Evolutionary conservation across 2,888 invertebrate species (phyloP), one percentile per base, ranked within the genome.

Genomic region (Drosophila borealis): DNA sequence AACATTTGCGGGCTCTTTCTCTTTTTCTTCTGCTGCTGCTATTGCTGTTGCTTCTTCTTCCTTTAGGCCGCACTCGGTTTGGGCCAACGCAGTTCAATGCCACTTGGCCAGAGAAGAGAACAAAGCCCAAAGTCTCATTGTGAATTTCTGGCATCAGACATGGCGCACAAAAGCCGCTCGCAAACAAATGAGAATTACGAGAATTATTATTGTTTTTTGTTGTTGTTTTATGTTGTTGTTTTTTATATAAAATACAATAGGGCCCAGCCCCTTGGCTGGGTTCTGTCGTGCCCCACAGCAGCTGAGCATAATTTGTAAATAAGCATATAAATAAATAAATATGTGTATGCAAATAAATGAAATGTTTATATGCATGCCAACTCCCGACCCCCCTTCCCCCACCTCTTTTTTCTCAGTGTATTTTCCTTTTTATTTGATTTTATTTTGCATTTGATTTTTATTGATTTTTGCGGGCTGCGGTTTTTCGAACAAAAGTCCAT

Each of bases 401-500:
- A 21, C 21, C 21, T 4, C 21, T 37, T 51, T 51, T 53, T 29
- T 17, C 53, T 41, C 45, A 45, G 55, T 45, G 55, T 37, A 36
- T 45, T 19, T 17, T 49, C 13, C 37, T 57, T 54, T 56, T 37
- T 39, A 55, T 64, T 63, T 57, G 54, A 61, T 65, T 53, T 59
- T 63, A 70, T 78, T 70, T 74, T 34, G 25, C 33, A 60, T 33
- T 56, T 70, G 63, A 57, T 70, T 59, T 62, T 44, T 48, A 39
- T 64, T 61, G 49, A 61, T 61, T 56, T 56, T 44, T 55, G 51
- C 45, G 65, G 29, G 61, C 50, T 63, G 72, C 59, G 67, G 62
- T 57, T 80, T 71, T 81, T 83, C 74, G 64, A 82, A 86, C 86
- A 83, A 83, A 83, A 83, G 86, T 83, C 81, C 79, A 86, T 83